These are phyloP conservation scores for Drosophila sechellia DNA, from an alignment of 1,140 invertebrate genomes.

Conservation along the genomic window DNA sequence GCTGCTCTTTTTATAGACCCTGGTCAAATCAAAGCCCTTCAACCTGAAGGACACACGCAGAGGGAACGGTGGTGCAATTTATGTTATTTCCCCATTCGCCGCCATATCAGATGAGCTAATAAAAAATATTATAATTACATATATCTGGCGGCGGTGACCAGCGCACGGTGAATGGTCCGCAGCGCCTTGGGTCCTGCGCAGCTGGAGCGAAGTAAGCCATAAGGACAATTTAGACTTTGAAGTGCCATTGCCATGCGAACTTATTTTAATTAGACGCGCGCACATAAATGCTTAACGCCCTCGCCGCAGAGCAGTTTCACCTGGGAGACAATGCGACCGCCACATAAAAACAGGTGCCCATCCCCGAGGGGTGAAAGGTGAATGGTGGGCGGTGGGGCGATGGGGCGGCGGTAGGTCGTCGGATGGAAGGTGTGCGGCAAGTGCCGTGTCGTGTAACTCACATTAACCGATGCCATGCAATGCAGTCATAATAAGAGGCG, in stretches of 20 bases:
- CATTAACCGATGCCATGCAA: constrained; percentile 82
- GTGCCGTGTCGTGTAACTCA: constrained; percentile 65
- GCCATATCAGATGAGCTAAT: constrained; percentile 83
- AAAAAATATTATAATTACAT: constrained; percentile 84
- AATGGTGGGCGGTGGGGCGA: too few relatives aligned
- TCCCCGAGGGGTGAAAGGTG: constrained; percentile 7
- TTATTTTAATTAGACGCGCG: constrained; percentile 81
- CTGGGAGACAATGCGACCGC: constrained; percentile 66
- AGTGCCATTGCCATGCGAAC: constrained; percentile 81
- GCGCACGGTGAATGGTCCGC: constrained; percentile 19
- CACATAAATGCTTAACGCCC: constrained; percentile 79
- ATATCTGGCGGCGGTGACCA: constrained; percentile 38
- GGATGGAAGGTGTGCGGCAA: constrained; percentile 5
- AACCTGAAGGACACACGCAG: constrained; percentile 20
- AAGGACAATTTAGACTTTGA: constrained; percentile 82
- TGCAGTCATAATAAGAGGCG: constrained; percentile 80
- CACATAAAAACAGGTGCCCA: constrained; percentile 68
- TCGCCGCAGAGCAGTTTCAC: constrained; percentile 50
- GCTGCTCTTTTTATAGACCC: constrained; percentile 23
- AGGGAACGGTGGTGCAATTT: constrained; percentile 60
- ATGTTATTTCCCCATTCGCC: constrained; percentile 74
- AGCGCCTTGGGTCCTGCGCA: constrained; percentile 50
- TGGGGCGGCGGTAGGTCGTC: too few relatives aligned
- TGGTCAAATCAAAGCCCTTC: constrained; percentile 54
- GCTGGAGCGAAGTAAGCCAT: constrained; percentile 73